Conservation (phyloP, 2,797 vertebrate species). For the Sebastes wilsoni region DNA sequence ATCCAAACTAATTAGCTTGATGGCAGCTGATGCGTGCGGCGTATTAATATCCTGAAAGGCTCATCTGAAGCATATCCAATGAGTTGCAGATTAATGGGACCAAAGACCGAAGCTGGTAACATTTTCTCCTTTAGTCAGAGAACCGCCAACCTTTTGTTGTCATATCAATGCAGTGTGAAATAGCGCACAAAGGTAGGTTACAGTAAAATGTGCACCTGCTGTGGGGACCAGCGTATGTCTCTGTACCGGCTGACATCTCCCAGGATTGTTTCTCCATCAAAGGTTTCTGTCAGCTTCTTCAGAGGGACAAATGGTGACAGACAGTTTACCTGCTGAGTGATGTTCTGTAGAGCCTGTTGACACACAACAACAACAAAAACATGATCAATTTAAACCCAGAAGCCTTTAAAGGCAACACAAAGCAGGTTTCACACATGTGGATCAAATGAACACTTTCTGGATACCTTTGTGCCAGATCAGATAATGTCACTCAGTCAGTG, state of each 20-base stretch:
- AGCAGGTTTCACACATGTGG: not conserved
- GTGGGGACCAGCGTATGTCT: slow-evolving; percentile 85
- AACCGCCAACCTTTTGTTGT: slow-evolving; percentile 28
- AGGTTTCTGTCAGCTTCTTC: slow-evolving; percentile 78
- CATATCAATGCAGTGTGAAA: slow-evolving; percentile 12
- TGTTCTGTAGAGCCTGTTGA: slow-evolving; percentile 71
- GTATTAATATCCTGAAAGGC: slow-evolving; percentile 83
- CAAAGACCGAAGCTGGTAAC: slow-evolving; percentile 50
- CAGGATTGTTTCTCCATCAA: slow-evolving; percentile 72
- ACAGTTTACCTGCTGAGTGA: slow-evolving; percentile 79
- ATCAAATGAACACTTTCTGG: slow-evolving; percentile 1
- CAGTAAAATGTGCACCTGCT: slow-evolving; percentile 83
- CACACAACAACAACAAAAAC: slow-evolving; percentile 12
- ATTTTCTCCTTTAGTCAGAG: slow-evolving; percentile 41
- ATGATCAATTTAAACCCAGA: not conserved
- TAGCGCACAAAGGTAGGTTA: slow-evolving; percentile 26
- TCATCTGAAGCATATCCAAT: slow-evolving; percentile 78
- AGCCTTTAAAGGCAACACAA: not conserved
- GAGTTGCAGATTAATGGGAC: slow-evolving; percentile 70
- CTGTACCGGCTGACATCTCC: slow-evolving; percentile 74
- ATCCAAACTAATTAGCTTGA: slow-evolving; percentile 86
- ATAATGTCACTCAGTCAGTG: not conserved
- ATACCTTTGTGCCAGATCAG: not conserved
- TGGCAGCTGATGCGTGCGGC: slow-evolving; percentile 75
- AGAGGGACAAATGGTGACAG: slow-evolving; percentile 86